Conservation (phyloP, 2,888 invertebrate genomes). For the Melolontha melolontha region DNA sequence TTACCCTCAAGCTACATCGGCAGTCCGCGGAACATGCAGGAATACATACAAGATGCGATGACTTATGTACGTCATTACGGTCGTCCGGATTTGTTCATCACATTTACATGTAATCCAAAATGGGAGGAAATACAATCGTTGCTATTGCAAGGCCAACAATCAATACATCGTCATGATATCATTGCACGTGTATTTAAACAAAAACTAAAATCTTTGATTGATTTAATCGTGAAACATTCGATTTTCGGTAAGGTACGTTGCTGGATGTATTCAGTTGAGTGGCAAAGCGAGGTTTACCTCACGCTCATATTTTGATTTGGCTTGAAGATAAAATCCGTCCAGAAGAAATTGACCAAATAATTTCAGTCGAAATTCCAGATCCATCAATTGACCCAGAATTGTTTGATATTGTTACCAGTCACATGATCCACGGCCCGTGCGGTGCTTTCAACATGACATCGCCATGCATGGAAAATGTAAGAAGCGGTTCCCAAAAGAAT, state of each 20-base stretch:
- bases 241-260: slow-evolving; percentile 38
- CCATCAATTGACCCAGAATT: slow-evolving; percentile 52
- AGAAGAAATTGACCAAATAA: slow-evolving; percentile 56
- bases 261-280: slow-evolving; percentile 56
- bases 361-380: slow-evolving; percentile 58
- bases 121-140: slow-evolving; percentile 52
- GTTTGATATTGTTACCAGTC: slow-evolving; percentile 52
- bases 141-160: slow-evolving; percentile 36
- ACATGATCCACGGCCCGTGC: slow-evolving; percentile 64
- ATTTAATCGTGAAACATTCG: slow-evolving; percentile 40
- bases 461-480: slow-evolving; percentile 55
- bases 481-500: slow-evolving; percentile 51
- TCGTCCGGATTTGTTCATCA: too few species aligned
- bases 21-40: slow-evolving; percentile 56
- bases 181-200: slow-evolving; percentile 51
- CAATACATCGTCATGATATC: slow-evolving; percentile 51
- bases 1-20: slow-evolving; percentile 55
- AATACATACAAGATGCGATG: too few species aligned
- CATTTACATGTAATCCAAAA: slow-evolving; percentile 55
- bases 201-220: slow-evolving; percentile 51
- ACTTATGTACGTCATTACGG: too few species aligned
- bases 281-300: slow-evolving; percentile 56
- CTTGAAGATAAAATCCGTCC: slow-evolving; percentile 53
- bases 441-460: slow-evolving; percentile 63
- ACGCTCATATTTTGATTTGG: slow-evolving; percentile 57